Conservation (phyloP, 1,140 invertebrate species). For the Helicoverpa zea region DNA sequence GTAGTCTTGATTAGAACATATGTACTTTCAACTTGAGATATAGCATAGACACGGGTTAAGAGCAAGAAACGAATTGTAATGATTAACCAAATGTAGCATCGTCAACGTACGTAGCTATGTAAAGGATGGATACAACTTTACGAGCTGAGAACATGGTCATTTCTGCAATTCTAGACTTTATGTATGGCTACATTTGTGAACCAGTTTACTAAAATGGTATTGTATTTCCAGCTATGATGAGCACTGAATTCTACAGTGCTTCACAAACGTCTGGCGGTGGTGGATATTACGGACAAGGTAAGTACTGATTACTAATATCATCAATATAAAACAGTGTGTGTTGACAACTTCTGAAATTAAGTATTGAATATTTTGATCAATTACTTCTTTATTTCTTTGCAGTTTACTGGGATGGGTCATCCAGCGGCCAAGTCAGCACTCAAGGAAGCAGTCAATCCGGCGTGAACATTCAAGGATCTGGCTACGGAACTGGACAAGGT, state of each 20-base stretch:
- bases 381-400: slow-evolving; percentile 45
- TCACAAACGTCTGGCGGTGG: slow-evolving; percentile 65
- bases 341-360: no score
- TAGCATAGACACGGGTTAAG: no score
- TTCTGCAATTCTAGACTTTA: no score
- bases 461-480: neutral
- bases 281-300: slow-evolving; percentile 78
- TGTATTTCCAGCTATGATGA: slow-evolving; percentile 72
- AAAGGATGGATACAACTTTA: no score
- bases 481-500: slow-evolving; percentile 1
- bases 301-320: neutral
- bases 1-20: no score
- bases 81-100: no score
- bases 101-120: no score
- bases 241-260: slow-evolving; percentile 69
- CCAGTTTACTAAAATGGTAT: neutral
- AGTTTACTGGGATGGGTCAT: slow-evolving; percentile 75
- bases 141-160: no score
- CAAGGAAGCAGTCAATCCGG: neutral
- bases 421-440: slow-evolving; percentile 52
- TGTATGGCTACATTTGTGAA: neutral
- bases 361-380: neutral
- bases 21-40: neutral
- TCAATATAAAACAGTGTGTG: neutral
- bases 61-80: no score